These are phyloP conservation scores for Pholis gunnellus DNA, from an alignment of 2,113 vertebrate species.

Conservation along the genomic window DNA sequence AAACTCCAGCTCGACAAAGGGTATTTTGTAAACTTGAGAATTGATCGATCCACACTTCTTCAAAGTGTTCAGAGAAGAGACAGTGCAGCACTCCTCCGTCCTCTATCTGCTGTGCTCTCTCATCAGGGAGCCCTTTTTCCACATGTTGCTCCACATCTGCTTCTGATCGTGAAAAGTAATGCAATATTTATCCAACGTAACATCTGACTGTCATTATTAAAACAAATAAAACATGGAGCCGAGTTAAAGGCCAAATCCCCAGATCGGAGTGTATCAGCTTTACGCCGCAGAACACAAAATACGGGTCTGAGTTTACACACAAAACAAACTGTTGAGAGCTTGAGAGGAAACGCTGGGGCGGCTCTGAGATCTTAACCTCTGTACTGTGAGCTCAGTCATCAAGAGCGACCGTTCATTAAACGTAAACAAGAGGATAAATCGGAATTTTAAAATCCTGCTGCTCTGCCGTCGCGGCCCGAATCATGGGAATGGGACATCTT, in stretches of 20 bases:
- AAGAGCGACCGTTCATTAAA: slow-evolving; percentile 47
- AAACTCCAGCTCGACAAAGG: not conserved
- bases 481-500: not conserved
- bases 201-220: slow-evolving; percentile 45
- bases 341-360: not conserved
- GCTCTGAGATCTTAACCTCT: slow-evolving; percentile 1
- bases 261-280: slow-evolving; percentile 7
- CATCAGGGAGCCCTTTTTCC: slow-evolving; percentile 8
- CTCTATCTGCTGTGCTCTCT: slow-evolving; percentile 23
- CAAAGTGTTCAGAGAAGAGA: not conserved
- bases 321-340: slow-evolving; percentile 6
- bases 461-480: not conserved
- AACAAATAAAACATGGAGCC: slow-evolving; percentile 32
- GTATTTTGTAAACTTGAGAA: not conserved
- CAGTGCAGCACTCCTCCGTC: not conserved
- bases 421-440: slow-evolving; percentile 16
- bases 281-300: slow-evolving; percentile 38
- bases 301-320: slow-evolving; percentile 56
- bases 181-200: slow-evolving; percentile 31
- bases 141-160: slow-evolving; percentile 55
- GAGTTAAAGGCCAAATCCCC: slow-evolving; percentile 49
- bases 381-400: not conserved
- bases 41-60: not conserved
- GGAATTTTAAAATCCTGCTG: not conserved
- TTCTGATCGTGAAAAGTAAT: slow-evolving; percentile 46